Base-by-base conservation (phyloP, 2,797 vertebrate genomes). In the Hafferia zeledoni region DNA sequence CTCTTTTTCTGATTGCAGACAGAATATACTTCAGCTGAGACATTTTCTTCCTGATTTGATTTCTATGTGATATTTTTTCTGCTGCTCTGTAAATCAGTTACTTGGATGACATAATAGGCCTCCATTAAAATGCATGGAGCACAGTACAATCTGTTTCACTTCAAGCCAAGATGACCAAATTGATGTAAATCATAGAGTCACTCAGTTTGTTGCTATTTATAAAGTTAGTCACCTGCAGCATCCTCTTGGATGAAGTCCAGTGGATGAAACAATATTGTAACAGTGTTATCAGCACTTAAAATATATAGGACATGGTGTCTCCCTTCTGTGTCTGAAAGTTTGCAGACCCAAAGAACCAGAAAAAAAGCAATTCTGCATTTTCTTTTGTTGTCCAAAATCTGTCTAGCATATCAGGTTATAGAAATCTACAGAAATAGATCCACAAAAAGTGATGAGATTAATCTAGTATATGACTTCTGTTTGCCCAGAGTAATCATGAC, bases 201-300 rank as follows among this genome's bases (percentile, higher is more conserved):
- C 39, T 89, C 57, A 61, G 41, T 75, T 69, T 94, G 71, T 69
- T 89, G 69, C 61, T 95, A 81, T 91, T 95, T 88, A 76, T 86
- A 93, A 93, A 84, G 84, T 90, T 81, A 94, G 65, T 83, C 65
- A 95, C 93, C 91, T 92, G 69, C 82, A 85, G 33, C 46, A 75
- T 78, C 87, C 81, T 56, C 33, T 56, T 92, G 82, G 79, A 88
- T 72, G 83, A 96, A 83, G 50, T 49, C 81, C 78, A 91, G n/a
- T 52, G 22, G 44, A 67, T 85, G 50, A 93, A 92, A 89, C 35
- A 72, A 71, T 35, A 13, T 56, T 81, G 69, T 33, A 95, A 75
- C 35, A 33, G 31, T 47, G 23, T 24, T 44, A 33, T 23, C 12
- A 85, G 20, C n/a, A 71, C 25, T 59, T 55, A 65, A 90, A 77